Conservation (phyloP, 2,888 invertebrate genomes). For the Cephus pygmeus region DNA sequence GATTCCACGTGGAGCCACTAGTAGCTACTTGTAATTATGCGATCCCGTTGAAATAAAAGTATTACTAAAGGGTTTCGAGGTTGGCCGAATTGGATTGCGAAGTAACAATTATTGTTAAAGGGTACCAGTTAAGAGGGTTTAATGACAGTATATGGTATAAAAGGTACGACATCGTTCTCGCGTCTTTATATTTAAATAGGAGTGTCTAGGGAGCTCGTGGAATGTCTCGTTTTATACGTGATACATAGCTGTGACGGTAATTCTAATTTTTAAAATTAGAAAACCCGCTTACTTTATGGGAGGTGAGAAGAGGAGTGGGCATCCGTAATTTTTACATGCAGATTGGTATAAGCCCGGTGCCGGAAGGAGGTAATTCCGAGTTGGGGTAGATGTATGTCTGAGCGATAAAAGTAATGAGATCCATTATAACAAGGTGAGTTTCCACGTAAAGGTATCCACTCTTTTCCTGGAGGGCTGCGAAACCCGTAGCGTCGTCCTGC, state of each 20-base stretch:
- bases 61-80: too few species aligned
- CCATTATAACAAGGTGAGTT: conserved; percentile 60
- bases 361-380: conserved; percentile 55
- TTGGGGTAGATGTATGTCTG: conserved; percentile 55
- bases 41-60: too few species aligned
- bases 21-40: too few species aligned
- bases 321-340: conserved; percentile 54
- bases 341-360: conserved; percentile 41
- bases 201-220: neutral
- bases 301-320: neutral
- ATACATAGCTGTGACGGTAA: neutral
- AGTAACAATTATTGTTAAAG: too few species aligned
- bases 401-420: conserved; percentile 64
- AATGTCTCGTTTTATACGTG: neutral
- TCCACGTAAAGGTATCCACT: conserved; percentile 34
- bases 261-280: neutral
- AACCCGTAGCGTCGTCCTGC: neutral
- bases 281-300: neutral
- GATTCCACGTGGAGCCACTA: too few species aligned
- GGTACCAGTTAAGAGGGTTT: neutral
- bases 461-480: neutral
- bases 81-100: too few species aligned
- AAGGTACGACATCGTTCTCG: neutral
- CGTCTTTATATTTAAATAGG: neutral
- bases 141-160: neutral